Evolutionary conservation across 2,797 vertebrate genomes (phyloP), one percentile per base, ranked within the genome.

Genomic region (Acanthurus tractus): DNA sequence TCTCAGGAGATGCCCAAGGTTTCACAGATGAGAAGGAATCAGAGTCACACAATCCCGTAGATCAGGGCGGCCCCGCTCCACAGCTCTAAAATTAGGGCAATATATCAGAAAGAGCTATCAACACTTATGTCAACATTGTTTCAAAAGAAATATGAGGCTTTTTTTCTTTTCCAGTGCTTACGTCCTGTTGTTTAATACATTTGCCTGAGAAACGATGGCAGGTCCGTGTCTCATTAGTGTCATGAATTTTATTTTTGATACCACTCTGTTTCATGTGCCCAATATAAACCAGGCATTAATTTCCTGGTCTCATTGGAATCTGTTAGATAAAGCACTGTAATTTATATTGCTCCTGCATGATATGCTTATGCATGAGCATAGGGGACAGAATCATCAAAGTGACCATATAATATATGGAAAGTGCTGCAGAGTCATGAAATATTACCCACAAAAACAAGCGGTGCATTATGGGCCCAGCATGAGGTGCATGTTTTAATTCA

Each of bases 401-500:
- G 91, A 90, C 90, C 86, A 84, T 86, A 89, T 92, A 88, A 93
- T 90, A 90, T 93, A 90, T 88, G 86, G 87, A 89, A 85, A 87
- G 85, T 42, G 68, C 83, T 80, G 74, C 75, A 70, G 62, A 86
- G 75, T 85, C 69, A 85, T 87, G 85, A 88, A 86, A 82, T 84
- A 89, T 83, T 86, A 80, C 63, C 56, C 34, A 48, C 66, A 80
- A 91, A 86, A 91, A 78, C 72, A 86, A 85, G 81, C 64, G 38
- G 58, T 61, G 13, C 68, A 89, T 93, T 90, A 92, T 75, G 71
- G 61, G 64, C 87, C 53, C 83, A 85, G 88, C 82, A 81, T 90
- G 89, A 89, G 79, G 81, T 84, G 66, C 77, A 48, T 79, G 83
- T 91, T 92, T 90, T 90, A 90, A 89, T 91, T 92, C 91, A 75